phyloP scores from a whole-genome alignment of 2,888 invertebrate genomes.

The Dendrolimus pini region DNA sequence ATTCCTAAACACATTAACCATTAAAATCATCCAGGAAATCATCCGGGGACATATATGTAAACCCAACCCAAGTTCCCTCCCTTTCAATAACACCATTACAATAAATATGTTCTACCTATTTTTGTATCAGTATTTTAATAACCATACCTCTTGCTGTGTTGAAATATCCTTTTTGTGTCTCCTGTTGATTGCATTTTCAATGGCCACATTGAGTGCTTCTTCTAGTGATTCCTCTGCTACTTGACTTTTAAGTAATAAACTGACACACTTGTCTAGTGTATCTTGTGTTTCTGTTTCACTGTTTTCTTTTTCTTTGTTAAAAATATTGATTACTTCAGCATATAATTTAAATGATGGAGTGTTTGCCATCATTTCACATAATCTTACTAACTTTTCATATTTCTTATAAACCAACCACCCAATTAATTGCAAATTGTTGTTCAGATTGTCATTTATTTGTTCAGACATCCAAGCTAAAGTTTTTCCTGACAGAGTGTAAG shows the following conservation, averaged over 20 bases:
- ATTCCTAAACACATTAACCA: too few species aligned
- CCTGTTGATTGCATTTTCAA: slow-evolving; percentile 74
- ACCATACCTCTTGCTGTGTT: slow-evolving; percentile 68
- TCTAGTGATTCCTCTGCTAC: slow-evolving; percentile 41
- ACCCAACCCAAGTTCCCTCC: too few species aligned
- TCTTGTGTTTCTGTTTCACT: slow-evolving; percentile 28
- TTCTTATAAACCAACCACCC: slow-evolving; percentile 83
- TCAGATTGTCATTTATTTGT: slow-evolving; percentile 60
- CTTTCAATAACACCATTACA: too few species aligned
- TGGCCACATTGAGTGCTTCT: slow-evolving; percentile 60
- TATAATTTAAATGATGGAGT: slow-evolving; percentile 37
- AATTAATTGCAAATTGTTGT: slow-evolving; percentile 77
- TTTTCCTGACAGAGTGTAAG: slow-evolving; percentile 86
- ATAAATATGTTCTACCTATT: too few species aligned
- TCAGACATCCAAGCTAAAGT: slow-evolving; percentile 82
- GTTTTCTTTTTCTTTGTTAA: slow-evolving; percentile 31
- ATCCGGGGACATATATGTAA: too few species aligned
- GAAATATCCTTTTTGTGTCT: slow-evolving; percentile 76
- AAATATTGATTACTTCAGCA: slow-evolving; percentile 40
- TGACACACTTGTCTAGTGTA: slow-evolving; percentile 33
- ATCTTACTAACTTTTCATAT: slow-evolving; percentile 63
- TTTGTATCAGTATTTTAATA: too few species aligned
- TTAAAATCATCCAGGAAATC: too few species aligned
- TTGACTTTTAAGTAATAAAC: slow-evolving; percentile 28
- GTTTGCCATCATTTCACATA: slow-evolving; percentile 35